These are phyloP conservation scores for Fistularia tabacaria DNA, from an alignment of 2,797 vertebrate genomes.

Conservation along the genomic window DNA sequence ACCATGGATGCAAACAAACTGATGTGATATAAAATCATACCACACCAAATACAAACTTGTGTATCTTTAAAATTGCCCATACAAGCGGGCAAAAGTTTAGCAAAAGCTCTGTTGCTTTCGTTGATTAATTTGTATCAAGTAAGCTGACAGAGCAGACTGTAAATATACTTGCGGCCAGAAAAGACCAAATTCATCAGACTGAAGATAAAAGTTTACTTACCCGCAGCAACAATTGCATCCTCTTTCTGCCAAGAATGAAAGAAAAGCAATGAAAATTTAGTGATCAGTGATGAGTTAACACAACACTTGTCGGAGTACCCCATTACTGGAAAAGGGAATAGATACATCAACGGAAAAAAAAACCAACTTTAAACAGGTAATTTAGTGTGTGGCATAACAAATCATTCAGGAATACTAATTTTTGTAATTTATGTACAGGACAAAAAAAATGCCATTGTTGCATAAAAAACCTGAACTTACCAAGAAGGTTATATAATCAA, in stretches of 20 bases:
- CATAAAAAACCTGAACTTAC: too few relatives aligned
- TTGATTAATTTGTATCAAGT: conserved; percentile 4
- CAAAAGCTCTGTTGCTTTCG: conserved; percentile 1
- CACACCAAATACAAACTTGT: too few relatives aligned
- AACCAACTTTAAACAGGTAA: not conserved
- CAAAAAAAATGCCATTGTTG: too few relatives aligned
- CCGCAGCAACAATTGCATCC: conserved; percentile 60
- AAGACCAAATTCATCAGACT: conserved; percentile 24
- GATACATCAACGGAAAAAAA: conserved; percentile 18
- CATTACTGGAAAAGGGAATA: conserved; percentile 43
- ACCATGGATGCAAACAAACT: not conserved
- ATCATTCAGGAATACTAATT: too few relatives aligned
- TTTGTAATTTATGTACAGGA: too few relatives aligned
- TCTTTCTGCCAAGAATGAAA: conserved; percentile 75
- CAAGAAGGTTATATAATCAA: too few relatives aligned
- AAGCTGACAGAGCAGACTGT: conserved; percentile 10
- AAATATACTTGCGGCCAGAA: conserved; percentile 23
- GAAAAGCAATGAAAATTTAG: conserved; percentile 67
- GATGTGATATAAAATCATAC: not conserved
- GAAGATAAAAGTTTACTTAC: conserved; percentile 67
- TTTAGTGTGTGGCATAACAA: not conserved
- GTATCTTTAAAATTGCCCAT: not conserved
- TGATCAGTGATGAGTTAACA: conserved; percentile 49
- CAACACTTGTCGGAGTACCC: conserved; percentile 29
- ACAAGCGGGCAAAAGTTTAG: conserved; percentile 6